Base-by-base conservation (phyloP, 2,888 invertebrate genomes). In the Seira ritae region DNA sequence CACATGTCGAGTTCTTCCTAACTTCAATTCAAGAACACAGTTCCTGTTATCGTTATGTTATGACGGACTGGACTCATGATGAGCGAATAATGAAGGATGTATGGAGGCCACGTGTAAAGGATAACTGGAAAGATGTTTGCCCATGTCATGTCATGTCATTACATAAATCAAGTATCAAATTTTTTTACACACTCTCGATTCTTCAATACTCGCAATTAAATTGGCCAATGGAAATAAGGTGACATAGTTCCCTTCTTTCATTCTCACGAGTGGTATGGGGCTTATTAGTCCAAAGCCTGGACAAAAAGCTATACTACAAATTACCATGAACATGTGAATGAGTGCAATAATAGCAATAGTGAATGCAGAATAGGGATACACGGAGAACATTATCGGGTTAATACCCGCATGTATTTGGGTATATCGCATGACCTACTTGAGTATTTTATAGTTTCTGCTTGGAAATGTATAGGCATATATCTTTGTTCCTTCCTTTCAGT, bases 71-170 rank as follows among this genome's bases (percentile, higher is more conserved):
- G 31, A 31, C 3, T 31, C 3, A 31, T 31, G 31, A n/a, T 31
- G 31, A 31, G 12, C 12, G 17, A 55, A 55, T 15, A 55, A 55
- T 8, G 31, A 8, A 31, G 12, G 3, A 17, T 8, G 12, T 55
- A 55, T 55, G 55, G 55, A 55, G 55, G 17, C 55, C 55, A 55
- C 55, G 55, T 55, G 55, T 55, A 12, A 42, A n/a, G 31, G 31
- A 17, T 55, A 55, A 55, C 55, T 55, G 55, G 55, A 15, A 55
- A 55, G 55, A 55, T 12, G 55, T 55, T 55, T 55, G 17, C 12
- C 12, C 55, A 31, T 31, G 31, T 55, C 55, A 42, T 42, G 42
- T 42, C n/a, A n/a, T n/a, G n/a, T n/a, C n/a, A n/a, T n/a, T n/a
- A n/a, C n/a, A n/a, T n/a, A n/a, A n/a, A 31, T 31, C 55, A 55